Percentiles rank a stretch among this genome's conserved stretches.
phyloP scores from a whole-genome alignment of 2,888 invertebrate genomes.

The Aporophyla nigra region DNA sequence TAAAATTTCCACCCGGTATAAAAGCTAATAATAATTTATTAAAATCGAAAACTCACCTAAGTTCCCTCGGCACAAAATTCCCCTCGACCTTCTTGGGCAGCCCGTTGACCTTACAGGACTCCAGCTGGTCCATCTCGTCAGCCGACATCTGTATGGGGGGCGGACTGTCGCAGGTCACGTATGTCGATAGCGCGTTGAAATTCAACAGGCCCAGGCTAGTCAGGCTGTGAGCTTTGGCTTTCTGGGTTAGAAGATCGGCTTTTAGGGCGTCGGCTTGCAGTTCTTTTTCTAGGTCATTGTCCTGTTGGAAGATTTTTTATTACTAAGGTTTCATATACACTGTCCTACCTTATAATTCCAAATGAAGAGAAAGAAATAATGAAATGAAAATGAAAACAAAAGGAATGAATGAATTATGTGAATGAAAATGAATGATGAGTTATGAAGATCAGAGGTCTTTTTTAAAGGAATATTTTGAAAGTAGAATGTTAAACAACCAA shows the following conservation, averaged over 20 bases:
- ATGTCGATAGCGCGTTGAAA: constrained; percentile 91
- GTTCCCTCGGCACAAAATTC: constrained; percentile 93
- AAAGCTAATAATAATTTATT: neutral
- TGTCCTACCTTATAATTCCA: too few relatives aligned
- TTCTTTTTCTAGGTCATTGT: constrained; percentile 87
- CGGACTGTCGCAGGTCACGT: constrained; percentile 95
- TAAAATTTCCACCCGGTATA: too few relatives aligned
- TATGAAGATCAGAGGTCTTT: too few relatives aligned
- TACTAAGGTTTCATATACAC: too few relatives aligned
- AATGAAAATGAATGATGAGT: too few relatives aligned
- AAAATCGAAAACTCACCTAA: constrained; percentile 78
- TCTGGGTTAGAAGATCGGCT: constrained; percentile 77
- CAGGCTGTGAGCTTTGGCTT: constrained; percentile 82
- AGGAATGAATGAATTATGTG: too few relatives aligned
- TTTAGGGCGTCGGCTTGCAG: constrained; percentile 84
- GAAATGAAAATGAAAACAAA: too few relatives aligned
- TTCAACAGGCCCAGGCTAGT: constrained; percentile 84
- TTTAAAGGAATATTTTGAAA: too few relatives aligned
- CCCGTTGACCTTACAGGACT: constrained; percentile 93
- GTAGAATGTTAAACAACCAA: too few relatives aligned
- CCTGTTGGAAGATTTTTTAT: constrained; percentile 70
- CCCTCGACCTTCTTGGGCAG: constrained; percentile 93
- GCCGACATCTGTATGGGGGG: constrained; percentile 95
- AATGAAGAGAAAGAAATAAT: too few relatives aligned
- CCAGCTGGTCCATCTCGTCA: constrained; percentile 94